phyloP scores from a whole-genome alignment of 2,797 vertebrate genomes.

The Chrosomus eos region DNA sequence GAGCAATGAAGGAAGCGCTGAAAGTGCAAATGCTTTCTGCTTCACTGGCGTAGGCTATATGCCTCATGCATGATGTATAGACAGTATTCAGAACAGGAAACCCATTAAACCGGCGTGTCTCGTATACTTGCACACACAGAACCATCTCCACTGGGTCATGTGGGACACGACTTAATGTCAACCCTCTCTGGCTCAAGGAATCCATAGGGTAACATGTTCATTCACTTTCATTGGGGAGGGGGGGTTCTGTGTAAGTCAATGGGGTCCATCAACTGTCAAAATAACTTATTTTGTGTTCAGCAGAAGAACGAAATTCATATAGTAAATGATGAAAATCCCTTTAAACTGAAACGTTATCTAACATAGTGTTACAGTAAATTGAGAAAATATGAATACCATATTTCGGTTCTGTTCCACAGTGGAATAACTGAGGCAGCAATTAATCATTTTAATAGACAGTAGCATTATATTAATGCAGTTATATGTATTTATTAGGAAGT shows the following conservation, averaged over 20 bases:
- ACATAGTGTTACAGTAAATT: not conserved
- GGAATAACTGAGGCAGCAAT: not conserved
- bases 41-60: slow-evolving; percentile 13
- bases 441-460: not conserved
- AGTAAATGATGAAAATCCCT: not conserved
- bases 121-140: slow-evolving; percentile 30
- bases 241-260: too few relatives aligned
- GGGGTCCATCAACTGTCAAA: too few relatives aligned
- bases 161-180: slow-evolving; percentile 24
- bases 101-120: slow-evolving; percentile 22
- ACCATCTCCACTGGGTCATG: slow-evolving; percentile 6
- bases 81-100: slow-evolving; percentile 33
- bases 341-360: not conserved
- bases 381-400: not conserved
- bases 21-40: slow-evolving; percentile 31
- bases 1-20: slow-evolving; percentile 28
- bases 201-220: not conserved
- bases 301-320: too few relatives aligned
- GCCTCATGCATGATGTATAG: slow-evolving; percentile 32
- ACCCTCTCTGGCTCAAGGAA: not conserved
- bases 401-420: not conserved
- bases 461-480: not conserved
- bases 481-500: not conserved
- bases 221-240: not conserved
- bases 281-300: too few relatives aligned